Evolutionary conservation across 2,888 invertebrate species (phyloP).

Genomic region (Junonia oenone): DNA sequence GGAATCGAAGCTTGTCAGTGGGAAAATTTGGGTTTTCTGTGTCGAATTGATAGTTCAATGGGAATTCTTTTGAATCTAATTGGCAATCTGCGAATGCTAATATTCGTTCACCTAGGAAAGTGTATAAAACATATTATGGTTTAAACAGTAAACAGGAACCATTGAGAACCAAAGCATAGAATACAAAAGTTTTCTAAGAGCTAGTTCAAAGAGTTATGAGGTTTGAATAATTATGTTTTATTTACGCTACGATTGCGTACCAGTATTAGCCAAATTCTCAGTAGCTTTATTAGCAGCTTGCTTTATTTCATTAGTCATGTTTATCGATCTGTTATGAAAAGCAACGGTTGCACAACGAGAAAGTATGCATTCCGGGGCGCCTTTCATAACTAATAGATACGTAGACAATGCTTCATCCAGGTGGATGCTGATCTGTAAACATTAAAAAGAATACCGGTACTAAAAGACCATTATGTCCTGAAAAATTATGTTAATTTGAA

Average conservation of each 20-base stretch:
- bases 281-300: conserved; percentile 43
- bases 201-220: too few species aligned
- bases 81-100: conserved; percentile 93
- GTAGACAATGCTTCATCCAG: conserved; percentile 88
- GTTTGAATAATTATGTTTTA: background rate
- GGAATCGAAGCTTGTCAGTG: conserved; percentile 90
- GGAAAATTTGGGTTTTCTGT: conserved; percentile 93
- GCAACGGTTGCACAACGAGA: conserved; percentile 90
- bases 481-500: background rate
- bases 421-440: conserved; percentile 82
- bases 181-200: too few species aligned
- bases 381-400: conserved; percentile 95
- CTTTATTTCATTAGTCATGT: conserved; percentile 46
- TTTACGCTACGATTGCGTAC: conserved; percentile 38
- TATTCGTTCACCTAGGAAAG: conserved; percentile 87
- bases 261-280: conserved; percentile 57
- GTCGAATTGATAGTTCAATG: conserved; percentile 92
- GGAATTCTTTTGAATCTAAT: conserved; percentile 91
- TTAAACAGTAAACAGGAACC: too few species aligned
- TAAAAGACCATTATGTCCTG: background rate
- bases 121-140: too few species aligned
- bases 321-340: conserved; percentile 86
- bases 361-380: conserved; percentile 95
- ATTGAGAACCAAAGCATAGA: too few species aligned
- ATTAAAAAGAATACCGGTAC: background rate